Evolutionary conservation across 2,113 vertebrate genomes (phyloP).

Genomic region (Neogobius melanostomus): DNA sequence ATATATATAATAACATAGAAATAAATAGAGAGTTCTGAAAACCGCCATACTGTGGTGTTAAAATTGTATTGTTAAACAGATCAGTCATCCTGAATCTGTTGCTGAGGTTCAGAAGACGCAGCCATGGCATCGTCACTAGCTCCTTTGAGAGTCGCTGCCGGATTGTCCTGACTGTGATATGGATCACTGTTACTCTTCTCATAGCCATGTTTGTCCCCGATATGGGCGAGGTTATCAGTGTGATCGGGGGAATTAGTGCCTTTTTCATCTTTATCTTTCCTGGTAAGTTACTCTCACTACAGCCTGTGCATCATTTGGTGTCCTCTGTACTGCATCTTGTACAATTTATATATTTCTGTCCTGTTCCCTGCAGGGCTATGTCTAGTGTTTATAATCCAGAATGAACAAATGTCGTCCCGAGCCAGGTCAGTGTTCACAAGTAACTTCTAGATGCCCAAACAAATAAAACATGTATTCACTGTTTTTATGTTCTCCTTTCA

Average conservation of each 20-base stretch:
- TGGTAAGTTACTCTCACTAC: slow-evolving; percentile 69
- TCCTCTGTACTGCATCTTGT: too few species aligned
- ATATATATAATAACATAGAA: too few species aligned
- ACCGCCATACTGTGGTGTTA: too few species aligned
- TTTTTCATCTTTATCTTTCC: slow-evolving; percentile 98
- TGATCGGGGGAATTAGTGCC: slow-evolving; percentile 90
- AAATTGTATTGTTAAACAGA: slow-evolving; percentile 60
- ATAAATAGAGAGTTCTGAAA: too few species aligned
- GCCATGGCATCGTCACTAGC: neutral
- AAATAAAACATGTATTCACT: neutral
- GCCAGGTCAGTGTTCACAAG: slow-evolving; percentile 75
- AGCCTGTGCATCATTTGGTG: neutral
- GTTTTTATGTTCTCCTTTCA: slow-evolving; percentile 46
- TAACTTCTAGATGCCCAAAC: neutral
- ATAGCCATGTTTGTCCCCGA: slow-evolving; percentile 88
- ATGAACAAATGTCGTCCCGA: slow-evolving; percentile 64
- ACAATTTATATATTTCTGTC: neutral
- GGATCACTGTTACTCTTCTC: slow-evolving; percentile 82
- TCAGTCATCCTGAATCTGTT: slow-evolving; percentile 85
- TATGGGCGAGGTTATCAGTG: slow-evolving; percentile 86
- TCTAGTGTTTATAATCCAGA: slow-evolving; percentile 82
- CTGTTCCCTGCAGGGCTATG: slow-evolving; percentile 83
- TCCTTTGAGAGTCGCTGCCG: slow-evolving; percentile 71
- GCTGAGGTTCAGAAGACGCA: slow-evolving; percentile 53
- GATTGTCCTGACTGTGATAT: slow-evolving; percentile 78